These are phyloP conservation scores for Paracyclopina nana DNA, from an alignment of 1,140 invertebrate species.

Conservation along the genomic window DNA sequence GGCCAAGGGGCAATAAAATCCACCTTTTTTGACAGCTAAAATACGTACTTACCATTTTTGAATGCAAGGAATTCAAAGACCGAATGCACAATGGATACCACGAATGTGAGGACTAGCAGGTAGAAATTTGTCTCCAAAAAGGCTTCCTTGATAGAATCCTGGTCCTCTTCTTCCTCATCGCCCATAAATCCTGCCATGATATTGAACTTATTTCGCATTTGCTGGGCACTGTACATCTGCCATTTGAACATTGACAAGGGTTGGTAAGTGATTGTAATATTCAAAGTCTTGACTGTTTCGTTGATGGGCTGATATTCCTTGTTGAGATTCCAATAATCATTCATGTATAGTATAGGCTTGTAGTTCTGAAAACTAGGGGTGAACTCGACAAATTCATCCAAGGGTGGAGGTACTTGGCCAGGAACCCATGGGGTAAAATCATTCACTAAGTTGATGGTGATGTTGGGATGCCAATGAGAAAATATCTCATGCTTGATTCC, in stretches of 20 bases:
- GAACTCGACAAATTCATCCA: slow-evolving; percentile 85
- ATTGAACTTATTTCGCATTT: slow-evolving; percentile 44
- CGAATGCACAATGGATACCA: slow-evolving; percentile 84
- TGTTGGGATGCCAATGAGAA: slow-evolving; percentile 97
- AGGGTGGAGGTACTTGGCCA: slow-evolving; percentile 53
- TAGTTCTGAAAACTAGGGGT: slow-evolving; percentile 64
- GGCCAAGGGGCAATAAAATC: not conserved
- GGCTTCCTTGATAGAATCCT: slow-evolving; percentile 91
- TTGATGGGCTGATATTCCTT: slow-evolving; percentile 90
- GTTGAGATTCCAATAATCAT: slow-evolving; percentile 97
- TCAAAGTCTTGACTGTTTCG: slow-evolving; percentile 45
- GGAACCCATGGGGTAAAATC: slow-evolving; percentile 39
- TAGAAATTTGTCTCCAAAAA: slow-evolving; percentile 93
- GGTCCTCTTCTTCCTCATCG: slow-evolving; percentile 65
- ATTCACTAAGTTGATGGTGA: slow-evolving; percentile 65
- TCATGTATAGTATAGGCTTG: slow-evolving; percentile 82
- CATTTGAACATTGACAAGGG: slow-evolving; percentile 89
- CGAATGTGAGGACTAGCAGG: slow-evolving; percentile 70
- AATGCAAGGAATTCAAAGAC: slow-evolving; percentile 97
- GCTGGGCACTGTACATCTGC: slow-evolving; percentile 85
- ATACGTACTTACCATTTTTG: slow-evolving; percentile 59
- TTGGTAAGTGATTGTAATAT: slow-evolving; percentile 59
- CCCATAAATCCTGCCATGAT: slow-evolving; percentile 14
- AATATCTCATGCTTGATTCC: slow-evolving; percentile 64
- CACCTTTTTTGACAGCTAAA: not conserved